These are phyloP conservation scores for Drosophila paulistorum DNA, from an alignment of 1,140 invertebrate species.

Conservation along the genomic window DNA sequence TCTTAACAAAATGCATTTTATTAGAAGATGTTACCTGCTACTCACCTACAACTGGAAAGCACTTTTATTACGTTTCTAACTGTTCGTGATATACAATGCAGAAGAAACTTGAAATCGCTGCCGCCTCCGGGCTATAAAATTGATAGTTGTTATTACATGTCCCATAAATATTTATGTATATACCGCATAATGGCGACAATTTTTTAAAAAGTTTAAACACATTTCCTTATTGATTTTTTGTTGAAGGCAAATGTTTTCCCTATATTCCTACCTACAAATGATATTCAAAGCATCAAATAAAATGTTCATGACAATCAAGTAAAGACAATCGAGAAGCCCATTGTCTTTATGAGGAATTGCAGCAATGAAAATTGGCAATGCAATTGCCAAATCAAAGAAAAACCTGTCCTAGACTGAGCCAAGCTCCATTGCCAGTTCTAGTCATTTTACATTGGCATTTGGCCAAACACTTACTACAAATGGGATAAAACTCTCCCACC, in stretches of 20 bases:
- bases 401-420: not conserved
- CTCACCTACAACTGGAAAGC: not conserved
- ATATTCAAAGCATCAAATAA: constrained; percentile 8
- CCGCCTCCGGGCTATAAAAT: constrained; percentile 9
- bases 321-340: constrained; percentile 10
- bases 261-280: too few species aligned
- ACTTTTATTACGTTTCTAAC: not conserved
- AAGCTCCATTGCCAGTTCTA: constrained; percentile 12
- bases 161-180: constrained; percentile 66
- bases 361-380: constrained; percentile 56
- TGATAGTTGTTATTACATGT: constrained; percentile 14
- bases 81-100: not conserved
- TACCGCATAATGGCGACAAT: constrained; percentile 48
- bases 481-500: not conserved
- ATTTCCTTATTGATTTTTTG: constrained; percentile 6
- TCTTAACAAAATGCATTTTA: constrained; percentile 35
- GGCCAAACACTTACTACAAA: constrained; percentile 32
- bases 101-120: constrained; percentile 8
- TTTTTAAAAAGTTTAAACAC: constrained; percentile 25
- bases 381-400: constrained; percentile 63
- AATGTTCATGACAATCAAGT: constrained; percentile 46
- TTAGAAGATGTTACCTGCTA: constrained; percentile 8
- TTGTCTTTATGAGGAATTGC: constrained; percentile 40
- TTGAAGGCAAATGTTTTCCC: too few species aligned
- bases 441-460: constrained; percentile 35